Base-by-base conservation (phyloP, 2,888 invertebrate genomes). In the Calameuta filiformis region DNA sequence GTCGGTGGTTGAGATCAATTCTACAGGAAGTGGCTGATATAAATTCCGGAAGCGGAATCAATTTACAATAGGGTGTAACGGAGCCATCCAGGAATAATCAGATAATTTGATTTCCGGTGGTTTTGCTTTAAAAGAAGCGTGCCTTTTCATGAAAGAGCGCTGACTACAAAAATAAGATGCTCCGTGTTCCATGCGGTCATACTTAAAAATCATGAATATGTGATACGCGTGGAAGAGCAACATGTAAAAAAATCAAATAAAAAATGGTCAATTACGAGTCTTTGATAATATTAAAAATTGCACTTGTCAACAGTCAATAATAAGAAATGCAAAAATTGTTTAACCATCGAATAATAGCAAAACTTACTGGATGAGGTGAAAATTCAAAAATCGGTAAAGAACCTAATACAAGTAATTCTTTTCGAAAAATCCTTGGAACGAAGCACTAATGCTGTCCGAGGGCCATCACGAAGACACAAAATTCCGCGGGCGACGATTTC, bases 381-480 rank as follows among this genome's bases (percentile, higher is more conserved):
- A 71, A 31, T 71, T 71, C 31, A 71, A 71, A 71, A 31, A 33
- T 56, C 23, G 23, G 23, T 56, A 6, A 56, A 56, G 56, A 56
- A 56, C 23, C 56, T 0, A 15, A 23, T 15, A 1, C 0, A 56
- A 56, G 23, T 56, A 40, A 23, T 56, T 56, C 23, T 56, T 56
- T 23, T 23, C 35, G 56, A 56, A 56, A 23, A 23, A 56, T 56
- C 23, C 56, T 56, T 23, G 56, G 23, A 56, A 56, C 15, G 56
- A 56, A 9, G 23, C 56, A 56, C 82, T 85, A 87, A 87, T 85
- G 82, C 83, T 83, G 81, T 78, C 85, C 82, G 77, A 79, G 79
- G 86, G 86, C 84, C 79, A 85, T 87, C 87, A 85, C 86, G 86
- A 84, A 79, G 75, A 81, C 77, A 75, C 37, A 75, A 77, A 80